A percentile compares a stretch with the other conserved stretches of the same genome.
Conservation (phyloP, 1,140 invertebrate species). For the Orussus abietinus region DNA sequence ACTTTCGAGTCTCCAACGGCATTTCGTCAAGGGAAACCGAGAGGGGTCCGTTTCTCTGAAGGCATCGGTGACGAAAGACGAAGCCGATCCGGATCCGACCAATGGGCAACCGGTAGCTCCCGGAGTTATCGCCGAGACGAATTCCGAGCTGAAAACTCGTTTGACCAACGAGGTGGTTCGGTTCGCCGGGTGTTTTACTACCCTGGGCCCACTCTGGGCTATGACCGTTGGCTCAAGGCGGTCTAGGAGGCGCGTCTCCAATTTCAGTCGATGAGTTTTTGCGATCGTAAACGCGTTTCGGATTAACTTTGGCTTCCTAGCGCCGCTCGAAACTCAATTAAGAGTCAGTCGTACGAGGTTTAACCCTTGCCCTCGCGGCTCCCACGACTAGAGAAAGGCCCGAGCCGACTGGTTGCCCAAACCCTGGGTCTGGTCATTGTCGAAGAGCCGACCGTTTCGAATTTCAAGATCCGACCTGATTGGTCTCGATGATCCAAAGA, state of each 20-base stretch:
- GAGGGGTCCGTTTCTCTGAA: too few species aligned
- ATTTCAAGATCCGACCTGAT: too few species aligned
- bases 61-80: too few species aligned
- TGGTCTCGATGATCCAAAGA: too few species aligned
- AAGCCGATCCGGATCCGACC: too few species aligned
- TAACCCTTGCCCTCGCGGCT: constrained; percentile 18
- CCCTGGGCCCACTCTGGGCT: constrained; percentile 22
- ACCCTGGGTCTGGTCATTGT: too few species aligned
- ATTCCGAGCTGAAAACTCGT: constrained; percentile 41
- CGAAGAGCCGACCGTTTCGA: too few species aligned
- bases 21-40: too few species aligned
- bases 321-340: constrained; percentile 34
- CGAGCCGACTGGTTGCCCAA: too few species aligned
- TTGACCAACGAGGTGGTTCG: constrained; percentile 24
- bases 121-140: constrained; percentile 44
- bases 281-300: constrained; percentile 42
- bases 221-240: constrained; percentile 24
- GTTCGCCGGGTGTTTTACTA: constrained; percentile 21
- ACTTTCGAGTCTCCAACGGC: too few species aligned
- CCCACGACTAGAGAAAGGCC: too few species aligned
- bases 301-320: constrained; percentile 34
- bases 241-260: constrained; percentile 36
- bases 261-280: constrained; percentile 48
- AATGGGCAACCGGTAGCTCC: constrained; percentile 45
- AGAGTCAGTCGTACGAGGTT: constrained; percentile 26